Conservation (phyloP, 2,888 invertebrate genomes). For the Pediacus dermestoides region DNA sequence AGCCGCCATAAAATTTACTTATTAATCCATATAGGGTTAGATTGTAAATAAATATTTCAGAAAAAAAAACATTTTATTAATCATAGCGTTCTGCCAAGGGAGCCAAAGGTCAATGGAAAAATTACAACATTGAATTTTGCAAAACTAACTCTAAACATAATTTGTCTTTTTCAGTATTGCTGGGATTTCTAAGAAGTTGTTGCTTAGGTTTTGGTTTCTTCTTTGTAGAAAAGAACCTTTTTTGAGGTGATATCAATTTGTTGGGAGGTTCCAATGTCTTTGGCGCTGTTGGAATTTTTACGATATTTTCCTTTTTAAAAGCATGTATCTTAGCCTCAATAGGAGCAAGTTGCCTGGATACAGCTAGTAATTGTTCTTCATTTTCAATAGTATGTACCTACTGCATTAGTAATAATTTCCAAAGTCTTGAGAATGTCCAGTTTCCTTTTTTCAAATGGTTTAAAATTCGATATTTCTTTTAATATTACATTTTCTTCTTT, state of each 20-base stretch:
- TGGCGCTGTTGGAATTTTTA: not conserved
- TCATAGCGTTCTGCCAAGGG: too few relatives aligned
- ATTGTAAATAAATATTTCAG: too few relatives aligned
- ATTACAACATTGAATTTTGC: too few relatives aligned
- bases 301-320: not conserved
- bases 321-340: slow-evolving; percentile 3
- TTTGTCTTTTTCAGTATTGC: not conserved
- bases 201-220: not conserved
- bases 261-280: slow-evolving; percentile 4
- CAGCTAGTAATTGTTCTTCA: slow-evolving; percentile 7
- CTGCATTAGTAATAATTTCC: too few relatives aligned
- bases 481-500: too few relatives aligned
- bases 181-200: not conserved
- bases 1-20: too few relatives aligned
- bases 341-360: slow-evolving; percentile 3
- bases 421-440: slow-evolving; percentile 1
- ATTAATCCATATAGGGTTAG: too few relatives aligned
- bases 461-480: not conserved
- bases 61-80: too few relatives aligned
- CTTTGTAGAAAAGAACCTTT: slow-evolving; percentile 5
- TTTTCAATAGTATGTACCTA: not conserved
- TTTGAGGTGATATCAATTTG: slow-evolving; percentile 3
- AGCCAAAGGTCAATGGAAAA: too few relatives aligned
- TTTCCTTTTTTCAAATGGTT: slow-evolving; percentile 3
- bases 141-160: slow-evolving; percentile 1